These are phyloP conservation scores for Cryptoleucopteryx plumbea DNA, from an alignment of 2,113 vertebrate species.

Conservation along the genomic window DNA sequence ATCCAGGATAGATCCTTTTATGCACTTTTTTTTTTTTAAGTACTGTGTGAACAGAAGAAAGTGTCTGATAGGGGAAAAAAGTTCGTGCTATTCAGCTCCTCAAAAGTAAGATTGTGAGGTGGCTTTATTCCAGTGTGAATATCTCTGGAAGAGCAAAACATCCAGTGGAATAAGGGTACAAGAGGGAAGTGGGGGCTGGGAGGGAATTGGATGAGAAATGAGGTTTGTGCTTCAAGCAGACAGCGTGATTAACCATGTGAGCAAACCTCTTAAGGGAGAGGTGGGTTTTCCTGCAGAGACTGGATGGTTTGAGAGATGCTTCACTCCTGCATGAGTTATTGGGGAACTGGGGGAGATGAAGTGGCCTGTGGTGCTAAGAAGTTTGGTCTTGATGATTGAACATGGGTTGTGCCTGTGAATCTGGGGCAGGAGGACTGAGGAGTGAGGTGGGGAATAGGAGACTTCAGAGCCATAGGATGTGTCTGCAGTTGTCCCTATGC, in stretches of 20 bases:
- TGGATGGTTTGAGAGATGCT: neutral
- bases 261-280: neutral
- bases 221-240: neutral
- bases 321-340: rapidly evolving
- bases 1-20: neutral
- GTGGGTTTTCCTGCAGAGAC: neutral
- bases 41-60: neutral
- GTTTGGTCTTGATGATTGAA: rapidly evolving
- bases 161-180: neutral
- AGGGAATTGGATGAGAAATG: neutral
- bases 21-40: neutral
- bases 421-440: neutral
- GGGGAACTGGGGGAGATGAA: neutral
- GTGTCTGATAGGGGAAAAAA: neutral
- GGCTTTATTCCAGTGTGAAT: neutral
- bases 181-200: neutral
- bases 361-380: neutral
- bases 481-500: neutral
- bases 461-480: neutral
- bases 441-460: neutral
- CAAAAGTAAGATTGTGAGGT: neutral
- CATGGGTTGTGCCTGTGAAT: neutral
- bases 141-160: neutral
- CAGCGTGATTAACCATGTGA: neutral
- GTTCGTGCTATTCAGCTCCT: neutral